Conservation (phyloP, 2,113 vertebrate species). For the Arvicanthis niloticus region DNA sequence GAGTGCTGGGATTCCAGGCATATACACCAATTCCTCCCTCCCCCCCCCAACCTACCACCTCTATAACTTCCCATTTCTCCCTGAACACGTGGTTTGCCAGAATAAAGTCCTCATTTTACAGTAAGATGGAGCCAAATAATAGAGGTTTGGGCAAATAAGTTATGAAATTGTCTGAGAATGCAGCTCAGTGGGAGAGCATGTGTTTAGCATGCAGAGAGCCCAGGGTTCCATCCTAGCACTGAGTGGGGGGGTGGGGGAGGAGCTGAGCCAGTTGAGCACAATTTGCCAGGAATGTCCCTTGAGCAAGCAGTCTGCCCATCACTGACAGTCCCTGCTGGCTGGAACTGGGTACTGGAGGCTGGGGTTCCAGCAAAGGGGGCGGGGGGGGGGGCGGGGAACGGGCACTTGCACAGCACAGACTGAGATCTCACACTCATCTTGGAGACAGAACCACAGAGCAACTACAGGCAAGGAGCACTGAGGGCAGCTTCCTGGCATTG, state of each 20-base stretch:
- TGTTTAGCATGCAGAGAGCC: neutral
- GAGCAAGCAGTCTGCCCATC: neutral
- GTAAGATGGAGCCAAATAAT: neutral
- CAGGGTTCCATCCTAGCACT: neutral
- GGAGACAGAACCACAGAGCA: neutral
- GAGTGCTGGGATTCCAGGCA: neutral
- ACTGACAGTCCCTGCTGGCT: neutral
- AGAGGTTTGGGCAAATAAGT: constrained; percentile 12
- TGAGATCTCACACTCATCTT: neutral
- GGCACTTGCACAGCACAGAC: neutral
- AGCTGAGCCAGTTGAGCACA: neutral
- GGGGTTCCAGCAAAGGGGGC: neutral
- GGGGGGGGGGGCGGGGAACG: neutral
- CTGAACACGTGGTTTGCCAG: neutral
- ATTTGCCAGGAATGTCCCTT: neutral
- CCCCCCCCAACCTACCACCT: too few relatives aligned
- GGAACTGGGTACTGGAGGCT: neutral
- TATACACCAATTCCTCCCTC: neutral
- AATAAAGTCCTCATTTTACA: constrained; percentile 12
- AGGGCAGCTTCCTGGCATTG: neutral
- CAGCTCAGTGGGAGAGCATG: neutral
- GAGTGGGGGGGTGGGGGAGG: neutral
- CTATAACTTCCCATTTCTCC: constrained; percentile 20
- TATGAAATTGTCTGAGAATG: neutral
- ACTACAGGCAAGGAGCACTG: neutral